Evolutionary conservation across 2,113 vertebrate genomes (phyloP).

Genomic region (Leptobrachium ailaonicum): DNA sequence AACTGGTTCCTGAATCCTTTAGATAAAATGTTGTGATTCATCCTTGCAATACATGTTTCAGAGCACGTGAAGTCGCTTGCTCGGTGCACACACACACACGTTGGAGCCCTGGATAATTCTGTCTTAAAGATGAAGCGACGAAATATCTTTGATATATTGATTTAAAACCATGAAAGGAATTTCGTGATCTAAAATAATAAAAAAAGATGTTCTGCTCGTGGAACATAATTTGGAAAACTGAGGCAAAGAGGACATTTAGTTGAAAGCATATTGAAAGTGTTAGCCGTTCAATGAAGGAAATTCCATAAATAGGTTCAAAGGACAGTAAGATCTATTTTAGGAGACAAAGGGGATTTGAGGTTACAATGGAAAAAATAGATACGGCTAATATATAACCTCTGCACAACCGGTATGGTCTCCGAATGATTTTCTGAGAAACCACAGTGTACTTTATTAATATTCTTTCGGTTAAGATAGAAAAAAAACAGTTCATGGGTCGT

Average conservation of each 20-base stretch:
- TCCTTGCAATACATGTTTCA: background rate
- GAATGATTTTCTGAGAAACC: no score
- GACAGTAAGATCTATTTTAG: slow-evolving; percentile 40
- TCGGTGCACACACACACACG: background rate
- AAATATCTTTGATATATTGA: slow-evolving; percentile 17
- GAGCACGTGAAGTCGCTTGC: background rate
- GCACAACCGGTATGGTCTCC: background rate
- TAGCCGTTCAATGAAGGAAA: slow-evolving; percentile 44
- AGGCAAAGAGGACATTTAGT: background rate
- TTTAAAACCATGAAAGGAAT: slow-evolving; percentile 39
- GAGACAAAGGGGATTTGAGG: slow-evolving; percentile 45
- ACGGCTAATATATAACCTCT: slow-evolving; percentile 12
- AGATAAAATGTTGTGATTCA: no score
- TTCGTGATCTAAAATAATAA: slow-evolving; percentile 41
- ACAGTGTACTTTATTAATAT: no score
- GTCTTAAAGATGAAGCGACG: slow-evolving; percentile 37
- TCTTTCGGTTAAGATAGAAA: no score
- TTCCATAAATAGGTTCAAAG: slow-evolving; percentile 46
- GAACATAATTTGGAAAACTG: slow-evolving; percentile 23
- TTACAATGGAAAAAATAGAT: slow-evolving; percentile 16
- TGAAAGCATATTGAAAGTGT: slow-evolving; percentile 38
- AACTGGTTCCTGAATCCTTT: no score
- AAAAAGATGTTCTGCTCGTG: slow-evolving; percentile 39
- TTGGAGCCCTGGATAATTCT: slow-evolving; percentile 20
- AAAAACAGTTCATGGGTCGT: no score